Conservation (phyloP, 2,888 invertebrate genomes). For the Amblyteles armatorius region DNA sequence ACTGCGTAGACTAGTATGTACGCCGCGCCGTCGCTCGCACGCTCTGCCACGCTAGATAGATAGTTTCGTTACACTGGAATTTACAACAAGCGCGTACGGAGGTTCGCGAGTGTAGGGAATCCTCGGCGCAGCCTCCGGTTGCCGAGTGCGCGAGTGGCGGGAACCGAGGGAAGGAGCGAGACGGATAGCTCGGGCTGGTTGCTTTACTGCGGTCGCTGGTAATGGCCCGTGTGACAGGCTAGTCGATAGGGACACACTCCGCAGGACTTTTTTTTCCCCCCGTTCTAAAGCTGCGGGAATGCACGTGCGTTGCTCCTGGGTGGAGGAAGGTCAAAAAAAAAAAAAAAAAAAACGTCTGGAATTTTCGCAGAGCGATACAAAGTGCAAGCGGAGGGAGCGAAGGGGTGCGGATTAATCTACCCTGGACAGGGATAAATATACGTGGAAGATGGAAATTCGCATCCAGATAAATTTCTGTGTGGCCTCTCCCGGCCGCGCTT, state of each 20-base stretch:
- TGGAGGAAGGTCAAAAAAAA: conserved; percentile 24
- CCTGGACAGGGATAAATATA: conserved; percentile 29
- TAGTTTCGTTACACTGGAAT: conserved; percentile 68
- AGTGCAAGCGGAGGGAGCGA: conserved; percentile 45
- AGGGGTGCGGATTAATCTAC: conserved; percentile 51
- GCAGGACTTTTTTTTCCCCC: conserved; percentile 61
- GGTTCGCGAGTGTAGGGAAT: conserved; percentile 46
- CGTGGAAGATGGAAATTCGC: conserved; percentile 50
- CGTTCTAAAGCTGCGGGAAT: conserved; percentile 48
- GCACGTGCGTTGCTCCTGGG: conserved; percentile 58
- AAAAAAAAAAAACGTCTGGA: conserved; percentile 38
- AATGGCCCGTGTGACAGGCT: conserved; percentile 69
- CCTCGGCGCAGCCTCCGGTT: neutral
- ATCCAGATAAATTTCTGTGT: conserved; percentile 51
- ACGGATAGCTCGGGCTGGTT: conserved; percentile 40
- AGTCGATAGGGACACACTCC: conserved; percentile 68
- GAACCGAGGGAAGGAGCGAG: neutral
- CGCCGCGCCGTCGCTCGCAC: conserved; percentile 54
- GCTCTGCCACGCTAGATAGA: conserved; percentile 65
- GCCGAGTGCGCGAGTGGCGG: neutral
- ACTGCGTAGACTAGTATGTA: conserved; percentile 33
- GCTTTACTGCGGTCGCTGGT: conserved; percentile 67
- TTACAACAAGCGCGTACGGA: conserved; percentile 61
- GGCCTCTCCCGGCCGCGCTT: neutral
- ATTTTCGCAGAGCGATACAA: conserved; percentile 62